Conservation (phyloP, 1,140 invertebrate genomes). For the Drosophila mauritiana region DNA sequence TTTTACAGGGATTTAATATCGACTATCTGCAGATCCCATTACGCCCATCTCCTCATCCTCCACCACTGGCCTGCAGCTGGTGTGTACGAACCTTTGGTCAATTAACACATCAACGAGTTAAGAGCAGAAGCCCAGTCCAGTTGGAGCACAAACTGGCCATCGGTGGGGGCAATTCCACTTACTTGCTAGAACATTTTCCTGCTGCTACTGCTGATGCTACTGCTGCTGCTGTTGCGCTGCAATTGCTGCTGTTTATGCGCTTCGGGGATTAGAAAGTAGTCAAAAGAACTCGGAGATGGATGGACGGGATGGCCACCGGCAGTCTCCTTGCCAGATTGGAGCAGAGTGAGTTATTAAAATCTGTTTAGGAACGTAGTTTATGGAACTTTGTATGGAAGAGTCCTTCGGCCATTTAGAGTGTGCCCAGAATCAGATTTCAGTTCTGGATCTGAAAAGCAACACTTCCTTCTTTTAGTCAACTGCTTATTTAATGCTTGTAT, state of each 20-base stretch:
- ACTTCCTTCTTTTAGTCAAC: too few relatives aligned
- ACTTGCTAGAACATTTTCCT: constrained; percentile 58
- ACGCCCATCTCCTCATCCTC: constrained; percentile 14
- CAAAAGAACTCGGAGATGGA: constrained; percentile 24
- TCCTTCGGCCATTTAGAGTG: not conserved
- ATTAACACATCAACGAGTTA: constrained; percentile 82
- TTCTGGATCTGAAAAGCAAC: too few relatives aligned
- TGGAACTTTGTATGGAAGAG: not conserved
- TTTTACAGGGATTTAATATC: constrained; percentile 84
- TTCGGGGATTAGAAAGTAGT: constrained; percentile 66
- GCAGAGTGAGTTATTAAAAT: not conserved
- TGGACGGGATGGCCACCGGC: not conserved
- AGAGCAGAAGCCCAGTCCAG: constrained; percentile 33
- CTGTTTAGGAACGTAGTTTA: not conserved
- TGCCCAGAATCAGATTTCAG: not conserved
- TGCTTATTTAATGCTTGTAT: too few relatives aligned
- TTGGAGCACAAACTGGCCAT: constrained; percentile 19
- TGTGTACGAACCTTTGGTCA: constrained; percentile 83
- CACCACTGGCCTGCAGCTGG: constrained; percentile 36
- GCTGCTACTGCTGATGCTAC: constrained; percentile 21
- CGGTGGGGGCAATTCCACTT: constrained; percentile 58
- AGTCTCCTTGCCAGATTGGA: constrained; percentile 27
- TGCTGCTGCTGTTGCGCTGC: constrained; percentile 39
- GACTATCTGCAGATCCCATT: constrained; percentile 68
- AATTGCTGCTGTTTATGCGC: constrained; percentile 60